Percentiles rank a stretch among this genome's conserved stretches.
Evolutionary conservation across 2,888 invertebrate species (phyloP).

Genomic region (Amaurobius ferox): DNA sequence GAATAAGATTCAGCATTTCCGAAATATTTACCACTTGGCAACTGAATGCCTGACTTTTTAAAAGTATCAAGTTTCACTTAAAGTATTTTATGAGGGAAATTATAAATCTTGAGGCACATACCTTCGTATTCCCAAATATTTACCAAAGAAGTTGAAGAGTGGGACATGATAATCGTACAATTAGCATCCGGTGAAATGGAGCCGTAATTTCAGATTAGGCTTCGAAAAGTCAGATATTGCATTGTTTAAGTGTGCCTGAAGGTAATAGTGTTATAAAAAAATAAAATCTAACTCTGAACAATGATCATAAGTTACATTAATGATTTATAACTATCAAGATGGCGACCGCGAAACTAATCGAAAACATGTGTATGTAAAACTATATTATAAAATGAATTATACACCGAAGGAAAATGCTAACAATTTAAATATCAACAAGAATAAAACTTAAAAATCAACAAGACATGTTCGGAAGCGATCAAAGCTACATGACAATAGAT

Average conservation of each 20-base stretch:
- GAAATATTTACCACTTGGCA: too few relatives aligned
- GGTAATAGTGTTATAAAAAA: not conserved
- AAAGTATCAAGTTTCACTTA: too few relatives aligned
- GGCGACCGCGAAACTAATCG: constrained; percentile 56
- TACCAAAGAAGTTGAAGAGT: constrained; percentile 51
- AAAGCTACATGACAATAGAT: constrained; percentile 45
- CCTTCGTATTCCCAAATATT: constrained; percentile 68
- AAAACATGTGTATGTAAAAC: constrained; percentile 66
- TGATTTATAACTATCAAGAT: constrained; percentile 61
- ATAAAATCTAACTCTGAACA: not conserved
- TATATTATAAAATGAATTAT: constrained; percentile 25
- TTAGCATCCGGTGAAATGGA: not conserved
- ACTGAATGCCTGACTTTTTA: too few relatives aligned
- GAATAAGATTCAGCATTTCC: too few relatives aligned
- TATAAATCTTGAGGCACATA: constrained; percentile 45
- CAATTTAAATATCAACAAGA: constrained; percentile 30
- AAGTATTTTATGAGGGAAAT: not conserved
- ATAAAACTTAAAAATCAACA: constrained; percentile 52
- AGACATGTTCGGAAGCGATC: not conserved
- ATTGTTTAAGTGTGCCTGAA: not conserved
- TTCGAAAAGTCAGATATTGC: not conserved
- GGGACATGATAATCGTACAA: constrained; percentile 42
- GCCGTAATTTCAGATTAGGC: not conserved
- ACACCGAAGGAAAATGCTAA: constrained; percentile 13
- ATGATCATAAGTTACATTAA: constrained; percentile 32